Evolutionary conservation across 2,888 invertebrate species (phyloP), one percentile per base, ranked within the genome.

Genomic region (Dolomedes plantarius): DNA sequence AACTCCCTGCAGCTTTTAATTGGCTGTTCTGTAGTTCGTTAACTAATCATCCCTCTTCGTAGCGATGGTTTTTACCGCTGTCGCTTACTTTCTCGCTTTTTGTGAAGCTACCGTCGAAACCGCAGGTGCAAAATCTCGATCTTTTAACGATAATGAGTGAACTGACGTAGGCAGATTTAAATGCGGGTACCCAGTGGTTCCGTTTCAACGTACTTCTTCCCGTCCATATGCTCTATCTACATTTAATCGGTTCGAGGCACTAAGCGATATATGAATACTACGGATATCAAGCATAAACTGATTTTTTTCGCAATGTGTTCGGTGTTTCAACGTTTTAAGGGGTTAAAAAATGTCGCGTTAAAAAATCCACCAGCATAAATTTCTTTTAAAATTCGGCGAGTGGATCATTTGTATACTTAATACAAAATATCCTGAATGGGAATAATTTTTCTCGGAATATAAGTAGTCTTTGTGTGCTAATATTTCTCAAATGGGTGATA

Each of bases 111-210:
- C 56, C 16, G 56, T 56, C 6, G 5, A 11, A 67, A 13, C 67
- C 32, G 67, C 67, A 67, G 67, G 67, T 67, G 67, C 31, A 67
- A 67, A 67, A 19, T 11, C 7, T 3, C 7, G 32, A 67, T 67
- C n/a, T 65, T 67, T 65, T 16, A 19, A 36, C 19, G 31, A 50
- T 85, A 85, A 85, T 56, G 75, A 77, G 71, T 50, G 28, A 28
- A 5, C 23, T 31, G 32, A 64, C 72, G 83, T 65, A 77, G 77
- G 77, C 56, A 32, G 69, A 62, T 75, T 41, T 76, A 50, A 72
- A 77, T 77, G 72, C 77, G 72, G 77, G 83, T 68, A 29, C 65
- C 83, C 77, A 65, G 82, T 41, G 46, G 82, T 19, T 32, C 0
- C 19, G 7, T 19, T 67, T 31, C 19, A 67, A 67, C 67, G 67